phyloP scores from a whole-genome alignment of 2,113 vertebrate genomes.

The Indicator maculatus region DNA sequence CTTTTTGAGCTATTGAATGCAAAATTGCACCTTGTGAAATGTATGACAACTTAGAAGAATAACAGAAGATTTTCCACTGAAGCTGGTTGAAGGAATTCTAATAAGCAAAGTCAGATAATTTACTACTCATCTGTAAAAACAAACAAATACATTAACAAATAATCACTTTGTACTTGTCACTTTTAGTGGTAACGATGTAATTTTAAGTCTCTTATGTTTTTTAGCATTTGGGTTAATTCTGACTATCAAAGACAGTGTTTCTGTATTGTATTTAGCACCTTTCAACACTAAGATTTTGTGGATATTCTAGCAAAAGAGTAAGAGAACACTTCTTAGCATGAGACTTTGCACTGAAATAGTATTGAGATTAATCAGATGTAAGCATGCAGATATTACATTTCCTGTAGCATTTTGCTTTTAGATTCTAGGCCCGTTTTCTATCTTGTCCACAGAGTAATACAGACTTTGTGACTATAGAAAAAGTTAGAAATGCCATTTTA shows the following conservation, averaged over 20 bases:
- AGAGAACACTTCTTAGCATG: background rate
- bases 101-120: background rate
- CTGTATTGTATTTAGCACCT: background rate
- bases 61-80: background rate
- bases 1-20: background rate
- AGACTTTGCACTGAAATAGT: background rate
- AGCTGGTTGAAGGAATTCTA: background rate
- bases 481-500: background rate
- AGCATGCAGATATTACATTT: background rate
- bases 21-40: background rate
- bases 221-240: background rate
- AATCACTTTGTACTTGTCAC: accelerated
- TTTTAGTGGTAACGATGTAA: background rate
- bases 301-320: background rate
- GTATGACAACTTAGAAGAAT: background rate
- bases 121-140: background rate
- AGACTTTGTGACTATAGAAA: background rate
- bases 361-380: background rate
- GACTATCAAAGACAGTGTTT: background rate
- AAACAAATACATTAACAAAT: background rate
- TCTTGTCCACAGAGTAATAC: background rate
- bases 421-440: background rate
- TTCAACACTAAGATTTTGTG: background rate
- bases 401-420: background rate
- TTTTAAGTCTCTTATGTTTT: background rate